Percentiles rank a stretch among this genome's conserved stretches.
Evolutionary conservation across 2,113 vertebrate species (phyloP).

Genomic region (Tachuris rubrigastra): DNA sequence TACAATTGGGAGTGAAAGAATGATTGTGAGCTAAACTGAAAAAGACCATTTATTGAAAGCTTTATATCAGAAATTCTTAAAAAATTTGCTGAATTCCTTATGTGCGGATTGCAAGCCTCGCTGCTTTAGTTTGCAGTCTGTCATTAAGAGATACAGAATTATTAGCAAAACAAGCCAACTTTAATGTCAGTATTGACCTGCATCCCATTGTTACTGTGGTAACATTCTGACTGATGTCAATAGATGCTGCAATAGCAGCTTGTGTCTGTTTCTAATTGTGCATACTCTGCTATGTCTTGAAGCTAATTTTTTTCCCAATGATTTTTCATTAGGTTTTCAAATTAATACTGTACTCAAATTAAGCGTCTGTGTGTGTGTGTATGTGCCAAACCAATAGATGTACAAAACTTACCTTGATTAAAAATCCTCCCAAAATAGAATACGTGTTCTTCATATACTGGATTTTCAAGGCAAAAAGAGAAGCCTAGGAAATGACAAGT

Average conservation of each 20-base stretch:
- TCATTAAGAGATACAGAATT: neutral
- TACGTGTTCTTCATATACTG: neutral
- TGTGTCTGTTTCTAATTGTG: neutral
- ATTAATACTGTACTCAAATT: neutral
- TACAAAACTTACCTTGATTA: neutral
- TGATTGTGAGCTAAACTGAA: neutral
- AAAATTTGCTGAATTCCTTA: neutral
- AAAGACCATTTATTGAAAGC: neutral
- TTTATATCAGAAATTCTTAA: neutral
- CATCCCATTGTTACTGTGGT: neutral
- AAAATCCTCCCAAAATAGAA: neutral
- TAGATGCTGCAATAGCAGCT: neutral
- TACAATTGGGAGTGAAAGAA: neutral
- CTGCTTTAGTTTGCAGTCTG: neutral
- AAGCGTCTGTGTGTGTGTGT: no score
- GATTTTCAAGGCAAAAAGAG: neutral
- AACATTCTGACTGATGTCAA: neutral
- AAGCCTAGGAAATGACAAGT: neutral
- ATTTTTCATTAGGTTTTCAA: neutral
- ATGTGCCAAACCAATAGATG: neutral
- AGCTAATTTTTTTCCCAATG: neutral
- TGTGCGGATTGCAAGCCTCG: neutral
- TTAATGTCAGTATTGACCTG: neutral
- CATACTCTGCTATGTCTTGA: neutral
- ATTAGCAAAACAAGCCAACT: neutral